Percentiles rank a stretch among this genome's conserved stretches.
phyloP scores from a whole-genome alignment of 2,113 vertebrate species.

The Lichenostomus cassidix region DNA sequence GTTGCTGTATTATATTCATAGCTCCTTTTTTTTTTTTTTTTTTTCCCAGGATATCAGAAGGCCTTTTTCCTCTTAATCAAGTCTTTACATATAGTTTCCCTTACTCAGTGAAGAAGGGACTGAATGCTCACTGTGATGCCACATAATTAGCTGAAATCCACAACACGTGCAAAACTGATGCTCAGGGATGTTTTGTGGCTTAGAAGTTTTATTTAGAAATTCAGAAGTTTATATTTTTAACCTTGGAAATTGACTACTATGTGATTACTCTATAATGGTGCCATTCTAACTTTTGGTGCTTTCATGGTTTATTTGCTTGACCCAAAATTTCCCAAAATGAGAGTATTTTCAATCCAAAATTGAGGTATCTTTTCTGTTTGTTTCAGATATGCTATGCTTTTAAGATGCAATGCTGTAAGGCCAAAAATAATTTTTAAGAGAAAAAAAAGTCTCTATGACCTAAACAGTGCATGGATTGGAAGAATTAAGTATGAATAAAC shows the following conservation, averaged over 20 bases:
- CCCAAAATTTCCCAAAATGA: not conserved
- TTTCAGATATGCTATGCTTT: not conserved
- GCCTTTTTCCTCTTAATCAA: not conserved
- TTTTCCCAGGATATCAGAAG: not conserved
- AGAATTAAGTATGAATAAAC: not conserved
- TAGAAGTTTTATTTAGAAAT: not conserved
- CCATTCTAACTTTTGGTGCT: not conserved
- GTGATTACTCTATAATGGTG: not conserved
- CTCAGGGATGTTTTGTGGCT: not conserved
- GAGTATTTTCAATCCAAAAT: not conserved
- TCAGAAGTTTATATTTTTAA: not conserved
- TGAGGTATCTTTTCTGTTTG: not conserved
- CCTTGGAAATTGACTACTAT: not conserved
- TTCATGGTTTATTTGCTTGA: not conserved
- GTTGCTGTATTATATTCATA: not conserved
- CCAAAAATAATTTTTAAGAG: not conserved
- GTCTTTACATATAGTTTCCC: not conserved
- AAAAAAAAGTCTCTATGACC: not conserved
- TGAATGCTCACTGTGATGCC: not conserved
- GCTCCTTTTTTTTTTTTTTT: not conserved
- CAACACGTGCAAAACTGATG: not conserved
- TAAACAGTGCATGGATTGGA: not conserved
- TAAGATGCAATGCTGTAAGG: not conserved
- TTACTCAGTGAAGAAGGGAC: not conserved
- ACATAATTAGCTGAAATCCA: not conserved